Base-by-base conservation (phyloP, 2,888 invertebrate species). In the Dioctria linearis region DNA sequence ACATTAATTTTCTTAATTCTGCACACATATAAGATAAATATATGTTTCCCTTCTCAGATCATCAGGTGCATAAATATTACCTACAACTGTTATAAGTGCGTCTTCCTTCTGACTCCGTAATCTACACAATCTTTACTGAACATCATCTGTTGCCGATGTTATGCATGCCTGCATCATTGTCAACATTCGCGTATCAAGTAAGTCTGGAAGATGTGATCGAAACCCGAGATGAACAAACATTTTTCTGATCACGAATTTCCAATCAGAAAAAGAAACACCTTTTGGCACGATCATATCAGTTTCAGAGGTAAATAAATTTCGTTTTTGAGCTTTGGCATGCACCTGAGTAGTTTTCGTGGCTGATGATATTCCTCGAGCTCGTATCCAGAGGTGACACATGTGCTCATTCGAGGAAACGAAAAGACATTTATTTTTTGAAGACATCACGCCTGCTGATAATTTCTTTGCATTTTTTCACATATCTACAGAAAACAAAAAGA, bases 271-370 rank as follows among this genome's bases (percentile, higher is more conserved):
- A 80, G 76, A 81, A 82, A 82, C 82, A 82, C 82, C 80, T 82
- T 82, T 82, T 80, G 79, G 79, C 82, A 82, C 82, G 82, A 82
- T 82, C 80, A 73, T 82, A 82, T 82, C 82, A 79, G 63, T 65
- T 61, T 69, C 65, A 59, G 79, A 69, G 80, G 79, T 80, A 82
- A 79, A 82, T 82, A 82, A 82, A 82, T 80, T 82, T 80, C 65
- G 63, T 82, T 82, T 75, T 78, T 65, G 80, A 80, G 80, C 80
- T 80, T 80, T 69, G 80, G 78, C 80, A 82, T 82, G 79, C 82
- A 82, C 82, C 82, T 82, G 82, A 82, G 73, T 65, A 61, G 54
- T 71, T 71, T 61, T 61, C 13, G 9, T 42, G 73, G 73, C 73
- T 40, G 73, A 25, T 25, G 25, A 66, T 49, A 76, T 42, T 42